phyloP scores from a whole-genome alignment of 2,888 invertebrate genomes.

The Boloria selene region DNA sequence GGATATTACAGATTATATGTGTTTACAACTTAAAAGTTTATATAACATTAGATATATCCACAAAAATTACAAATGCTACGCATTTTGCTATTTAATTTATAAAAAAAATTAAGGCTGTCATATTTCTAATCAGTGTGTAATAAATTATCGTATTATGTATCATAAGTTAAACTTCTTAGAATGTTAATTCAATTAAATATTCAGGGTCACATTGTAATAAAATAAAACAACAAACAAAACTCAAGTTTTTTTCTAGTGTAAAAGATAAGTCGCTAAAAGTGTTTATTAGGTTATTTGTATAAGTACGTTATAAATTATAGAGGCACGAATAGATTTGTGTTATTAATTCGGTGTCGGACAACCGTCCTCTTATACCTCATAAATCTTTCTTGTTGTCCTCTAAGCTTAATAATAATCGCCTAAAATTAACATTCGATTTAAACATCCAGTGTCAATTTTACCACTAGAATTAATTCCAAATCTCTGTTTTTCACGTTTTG shows the following conservation, averaged over 20 bases:
- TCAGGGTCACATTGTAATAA: slow-evolving; percentile 19
- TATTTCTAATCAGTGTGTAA: slow-evolving; percentile 15
- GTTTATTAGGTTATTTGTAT: slow-evolving; percentile 26
- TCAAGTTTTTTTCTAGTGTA: background rate
- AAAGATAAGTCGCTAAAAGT: slow-evolving; percentile 13
- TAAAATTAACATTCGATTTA: slow-evolving; percentile 26
- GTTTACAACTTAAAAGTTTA: background rate
- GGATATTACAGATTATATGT: too few species aligned
- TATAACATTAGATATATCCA: background rate
- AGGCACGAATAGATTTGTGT: slow-evolving; percentile 54
- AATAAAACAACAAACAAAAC: slow-evolving; percentile 8
- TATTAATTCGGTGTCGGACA: slow-evolving; percentile 56
- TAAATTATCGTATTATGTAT: slow-evolving; percentile 13
- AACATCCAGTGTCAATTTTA: slow-evolving; percentile 15
- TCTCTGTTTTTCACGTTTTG: background rate
- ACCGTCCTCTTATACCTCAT: slow-evolving; percentile 30
- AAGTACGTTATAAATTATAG: slow-evolving; percentile 44
- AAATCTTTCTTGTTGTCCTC: slow-evolving; percentile 35
- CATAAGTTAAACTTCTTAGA: slow-evolving; percentile 7
- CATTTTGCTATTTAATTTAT: background rate
- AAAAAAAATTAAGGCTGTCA: slow-evolving; percentile 5
- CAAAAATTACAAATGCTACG: background rate
- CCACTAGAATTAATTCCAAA: slow-evolving; percentile 2
- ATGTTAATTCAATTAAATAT: slow-evolving; percentile 21
- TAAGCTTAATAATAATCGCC: slow-evolving; percentile 26